A percentile compares a stretch with the other conserved stretches of the same genome.
Evolutionary conservation across 2,113 vertebrate genomes (phyloP).

Genomic region (Numida meleagris): DNA sequence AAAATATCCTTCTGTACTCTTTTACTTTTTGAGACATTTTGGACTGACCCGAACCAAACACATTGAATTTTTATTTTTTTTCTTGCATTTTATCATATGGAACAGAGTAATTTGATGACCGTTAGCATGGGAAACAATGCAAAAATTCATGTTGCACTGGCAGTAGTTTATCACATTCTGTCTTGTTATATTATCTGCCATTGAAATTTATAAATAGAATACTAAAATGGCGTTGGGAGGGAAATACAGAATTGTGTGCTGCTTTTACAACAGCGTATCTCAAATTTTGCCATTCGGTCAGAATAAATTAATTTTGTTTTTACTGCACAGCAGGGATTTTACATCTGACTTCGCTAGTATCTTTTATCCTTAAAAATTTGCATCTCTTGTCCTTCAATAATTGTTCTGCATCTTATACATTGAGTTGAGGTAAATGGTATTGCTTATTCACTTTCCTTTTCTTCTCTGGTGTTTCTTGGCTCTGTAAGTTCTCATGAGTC

Average conservation of each 20-base stretch:
- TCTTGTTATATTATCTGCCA: neutral
- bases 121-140: neutral
- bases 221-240: neutral
- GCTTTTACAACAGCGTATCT: neutral
- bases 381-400: neutral
- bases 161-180: neutral
- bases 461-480: neutral
- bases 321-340: neutral
- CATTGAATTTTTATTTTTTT: neutral
- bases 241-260: neutral
- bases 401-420: neutral
- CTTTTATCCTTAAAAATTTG: neutral
- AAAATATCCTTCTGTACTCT: neutral
- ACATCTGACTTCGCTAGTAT: neutral
- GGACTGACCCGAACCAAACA: neutral
- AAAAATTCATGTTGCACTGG: neutral
- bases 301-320: neutral
- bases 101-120: neutral
- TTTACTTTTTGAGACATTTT: neutral
- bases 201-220: slow-evolving; percentile 15
- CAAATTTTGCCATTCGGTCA: neutral
- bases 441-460: neutral
- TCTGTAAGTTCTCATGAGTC: neutral
- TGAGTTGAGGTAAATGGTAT: neutral
- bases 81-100: neutral